Conservation (phyloP, 2,888 invertebrate genomes). For the Chelonus formosanus region DNA sequence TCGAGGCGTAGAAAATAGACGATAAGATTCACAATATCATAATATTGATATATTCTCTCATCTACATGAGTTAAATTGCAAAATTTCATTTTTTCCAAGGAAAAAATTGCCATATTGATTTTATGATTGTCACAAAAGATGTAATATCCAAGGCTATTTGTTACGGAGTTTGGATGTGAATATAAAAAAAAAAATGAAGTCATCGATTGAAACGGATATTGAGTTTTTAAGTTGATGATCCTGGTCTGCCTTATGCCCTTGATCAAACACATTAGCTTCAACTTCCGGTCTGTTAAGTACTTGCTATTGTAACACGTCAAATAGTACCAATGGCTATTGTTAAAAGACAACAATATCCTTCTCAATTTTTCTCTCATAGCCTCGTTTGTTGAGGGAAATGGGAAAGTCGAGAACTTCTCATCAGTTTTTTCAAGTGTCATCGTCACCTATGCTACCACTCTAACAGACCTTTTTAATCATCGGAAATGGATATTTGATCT, state of each 20-base stretch:
- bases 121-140: not conserved
- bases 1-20: constrained; percentile 13
- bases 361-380: constrained; percentile 16
- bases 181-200: constrained; percentile 11
- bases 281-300: constrained; percentile 59
- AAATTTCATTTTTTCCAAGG: too few relatives aligned
- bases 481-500: constrained; percentile 29
- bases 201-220: constrained; percentile 33
- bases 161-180: constrained; percentile 5
- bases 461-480: not conserved
- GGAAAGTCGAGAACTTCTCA: constrained; percentile 57
- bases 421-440: constrained; percentile 36
- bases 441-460: constrained; percentile 27
- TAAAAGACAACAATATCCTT: constrained; percentile 11
- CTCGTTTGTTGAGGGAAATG: constrained; percentile 52
- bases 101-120: not conserved
- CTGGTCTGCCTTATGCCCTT: constrained; percentile 41
- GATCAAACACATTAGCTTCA: constrained; percentile 63
- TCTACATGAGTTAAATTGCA: not conserved
- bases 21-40: constrained; percentile 21
- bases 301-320: constrained; percentile 47
- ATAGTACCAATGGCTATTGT: constrained; percentile 41
- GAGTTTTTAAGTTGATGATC: constrained; percentile 20
- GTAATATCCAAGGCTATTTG: constrained; percentile 6
- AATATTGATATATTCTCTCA: not conserved